These are phyloP conservation scores for Misgurnus mizolepis DNA, from an alignment of 2,113 vertebrate genomes.

Conservation along the genomic window DNA sequence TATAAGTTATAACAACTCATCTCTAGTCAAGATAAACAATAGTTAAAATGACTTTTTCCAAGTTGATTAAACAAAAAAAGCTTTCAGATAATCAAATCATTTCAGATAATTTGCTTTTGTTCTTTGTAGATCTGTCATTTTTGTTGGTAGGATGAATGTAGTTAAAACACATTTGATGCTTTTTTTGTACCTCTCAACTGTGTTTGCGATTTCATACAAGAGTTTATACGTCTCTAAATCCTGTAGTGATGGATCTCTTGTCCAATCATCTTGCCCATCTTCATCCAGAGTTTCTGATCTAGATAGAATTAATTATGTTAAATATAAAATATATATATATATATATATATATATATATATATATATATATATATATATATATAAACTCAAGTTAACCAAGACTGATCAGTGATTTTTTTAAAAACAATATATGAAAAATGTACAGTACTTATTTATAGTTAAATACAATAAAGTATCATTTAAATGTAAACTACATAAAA, in stretches of 20 bases:
- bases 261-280: constrained; percentile 70
- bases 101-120: too few species aligned
- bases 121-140: not conserved
- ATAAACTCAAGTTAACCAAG: not conserved
- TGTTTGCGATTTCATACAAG: constrained; percentile 76
- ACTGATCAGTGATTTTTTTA: not conserved
- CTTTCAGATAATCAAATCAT: not conserved
- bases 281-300: constrained; percentile 76
- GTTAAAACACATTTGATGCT: not conserved
- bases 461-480: too few species aligned
- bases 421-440: too few species aligned
- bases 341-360: too few species aligned
- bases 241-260: constrained; percentile 70
- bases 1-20: too few species aligned
- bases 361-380: too few species aligned
- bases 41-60: too few species aligned
- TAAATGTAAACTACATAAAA: too few species aligned
- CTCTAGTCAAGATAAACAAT: too few species aligned
- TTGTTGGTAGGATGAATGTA: not conserved
- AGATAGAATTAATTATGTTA: not conserved
- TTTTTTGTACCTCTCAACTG: constrained; percentile 71
- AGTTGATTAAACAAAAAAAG: not conserved
- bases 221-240: constrained; percentile 76
- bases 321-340: too few species aligned
- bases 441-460: too few species aligned